Conservation (phyloP, 1,140 invertebrate genomes). For the Aphidius ervi region DNA sequence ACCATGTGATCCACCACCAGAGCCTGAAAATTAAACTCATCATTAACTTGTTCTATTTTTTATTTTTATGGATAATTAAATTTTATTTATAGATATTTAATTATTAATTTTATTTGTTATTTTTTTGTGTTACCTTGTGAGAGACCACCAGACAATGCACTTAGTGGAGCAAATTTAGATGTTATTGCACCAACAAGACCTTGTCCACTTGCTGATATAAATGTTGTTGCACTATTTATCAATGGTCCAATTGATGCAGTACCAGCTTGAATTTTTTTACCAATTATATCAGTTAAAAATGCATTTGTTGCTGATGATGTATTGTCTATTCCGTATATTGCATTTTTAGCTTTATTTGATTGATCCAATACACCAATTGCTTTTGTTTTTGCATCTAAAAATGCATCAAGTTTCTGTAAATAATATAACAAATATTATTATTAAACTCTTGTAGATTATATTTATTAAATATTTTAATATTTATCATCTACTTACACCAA, state of each 20-base stretch:
- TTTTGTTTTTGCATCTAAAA: slow-evolving; percentile 70
- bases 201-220: slow-evolving; percentile 32
- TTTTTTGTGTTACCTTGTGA: slow-evolving; percentile 22
- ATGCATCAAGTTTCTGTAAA: slow-evolving; percentile 69
- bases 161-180: slow-evolving; percentile 45
- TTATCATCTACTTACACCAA: slow-evolving; percentile 62
- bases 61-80: slow-evolving; percentile 3
- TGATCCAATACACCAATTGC: slow-evolving; percentile 64
- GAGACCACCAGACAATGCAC: slow-evolving; percentile 38
- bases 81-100: not conserved
- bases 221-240: slow-evolving; percentile 43
- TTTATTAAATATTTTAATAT: slow-evolving; percentile 4
- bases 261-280: slow-evolving; percentile 38
- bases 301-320: slow-evolving; percentile 39
- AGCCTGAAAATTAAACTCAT: slow-evolving; percentile 8
- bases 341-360: slow-evolving; percentile 69
- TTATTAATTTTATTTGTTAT: not conserved
- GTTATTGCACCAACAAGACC: slow-evolving; percentile 38
- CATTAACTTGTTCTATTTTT: not conserved
- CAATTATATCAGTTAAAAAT: slow-evolving; percentile 40
- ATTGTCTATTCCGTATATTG: slow-evolving; percentile 64
- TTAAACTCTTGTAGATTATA: not conserved
- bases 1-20: not conserved
- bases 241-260: slow-evolving; percentile 42
- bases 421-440: not conserved